These are phyloP conservation scores for Vanessa cardui DNA, from an alignment of 2,888 invertebrate species.

Conservation along the genomic window DNA sequence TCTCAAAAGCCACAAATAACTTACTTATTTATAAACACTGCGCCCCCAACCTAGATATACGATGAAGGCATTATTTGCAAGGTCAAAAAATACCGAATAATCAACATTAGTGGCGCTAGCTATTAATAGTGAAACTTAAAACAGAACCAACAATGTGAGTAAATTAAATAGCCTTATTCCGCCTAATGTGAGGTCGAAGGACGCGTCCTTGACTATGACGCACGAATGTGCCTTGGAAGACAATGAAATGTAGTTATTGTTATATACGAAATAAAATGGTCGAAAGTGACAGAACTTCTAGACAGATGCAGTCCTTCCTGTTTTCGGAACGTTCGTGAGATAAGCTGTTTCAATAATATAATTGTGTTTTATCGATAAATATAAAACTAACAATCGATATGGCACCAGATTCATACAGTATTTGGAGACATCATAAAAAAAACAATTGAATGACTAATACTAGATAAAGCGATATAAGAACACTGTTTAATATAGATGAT, in stretches of 20 bases:
- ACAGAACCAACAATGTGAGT: constrained; percentile 50
- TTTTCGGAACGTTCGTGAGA: too few relatives aligned
- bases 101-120: constrained; percentile 18
- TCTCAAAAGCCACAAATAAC: too few relatives aligned
- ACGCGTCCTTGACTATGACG: constrained; percentile 67
- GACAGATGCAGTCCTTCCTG: too few relatives aligned
- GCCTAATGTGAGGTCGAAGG: constrained; percentile 44
- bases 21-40: too few relatives aligned
- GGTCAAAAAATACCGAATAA: constrained; percentile 20
- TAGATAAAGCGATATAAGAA: too few relatives aligned
- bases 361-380: too few relatives aligned
- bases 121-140: constrained; percentile 42
- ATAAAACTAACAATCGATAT: too few relatives aligned
- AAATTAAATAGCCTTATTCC: constrained; percentile 57
- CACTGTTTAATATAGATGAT: too few relatives aligned
- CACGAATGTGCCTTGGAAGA: constrained; percentile 60
- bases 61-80: constrained; percentile 8
- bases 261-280: neutral
- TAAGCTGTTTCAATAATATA: too few relatives aligned
- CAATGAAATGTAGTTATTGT: constrained; percentile 36
- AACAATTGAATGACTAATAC: too few relatives aligned
- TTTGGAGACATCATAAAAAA: too few relatives aligned
- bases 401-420: too few relatives aligned
- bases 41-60: neutral
- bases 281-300: neutral